Conservation (phyloP, 2,888 invertebrate species). For the Microctonus hyperodae region DNA sequence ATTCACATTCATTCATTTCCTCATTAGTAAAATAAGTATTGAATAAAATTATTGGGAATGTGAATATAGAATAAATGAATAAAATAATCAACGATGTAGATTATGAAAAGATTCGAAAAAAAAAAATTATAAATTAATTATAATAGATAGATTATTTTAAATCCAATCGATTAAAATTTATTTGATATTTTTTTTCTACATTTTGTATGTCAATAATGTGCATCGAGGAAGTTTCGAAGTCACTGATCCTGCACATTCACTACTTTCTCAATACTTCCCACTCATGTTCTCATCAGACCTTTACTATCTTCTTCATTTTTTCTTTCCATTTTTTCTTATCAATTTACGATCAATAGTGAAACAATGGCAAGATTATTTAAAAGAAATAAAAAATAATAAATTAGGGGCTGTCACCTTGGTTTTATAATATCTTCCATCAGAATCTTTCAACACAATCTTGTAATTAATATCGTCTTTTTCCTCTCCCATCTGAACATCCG, state of each 20-base stretch:
- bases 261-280: background rate
- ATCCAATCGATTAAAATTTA: too few species aligned
- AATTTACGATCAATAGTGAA: background rate
- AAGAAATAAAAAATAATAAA: background rate
- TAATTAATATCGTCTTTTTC: slow-evolving; percentile 15
- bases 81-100: background rate
- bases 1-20: background rate
- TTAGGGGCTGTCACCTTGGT: background rate
- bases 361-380: background rate
- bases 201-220: background rate
- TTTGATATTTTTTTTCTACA: background rate
- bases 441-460: slow-evolving; percentile 27
- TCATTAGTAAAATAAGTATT: too few species aligned
- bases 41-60: background rate
- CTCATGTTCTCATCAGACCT: background rate
- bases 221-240: background rate
- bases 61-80: background rate
- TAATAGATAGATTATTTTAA: too few species aligned
- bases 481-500: slow-evolving; percentile 23
- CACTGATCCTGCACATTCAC: background rate
- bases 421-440: slow-evolving; percentile 28
- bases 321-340: background rate
- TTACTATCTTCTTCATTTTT: background rate
- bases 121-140: too few species aligned
- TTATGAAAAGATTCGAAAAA: too few species aligned